These are phyloP conservation scores for Brachyopa scutellaris DNA, from an alignment of 2,888 invertebrate species.

Conservation along the genomic window DNA sequence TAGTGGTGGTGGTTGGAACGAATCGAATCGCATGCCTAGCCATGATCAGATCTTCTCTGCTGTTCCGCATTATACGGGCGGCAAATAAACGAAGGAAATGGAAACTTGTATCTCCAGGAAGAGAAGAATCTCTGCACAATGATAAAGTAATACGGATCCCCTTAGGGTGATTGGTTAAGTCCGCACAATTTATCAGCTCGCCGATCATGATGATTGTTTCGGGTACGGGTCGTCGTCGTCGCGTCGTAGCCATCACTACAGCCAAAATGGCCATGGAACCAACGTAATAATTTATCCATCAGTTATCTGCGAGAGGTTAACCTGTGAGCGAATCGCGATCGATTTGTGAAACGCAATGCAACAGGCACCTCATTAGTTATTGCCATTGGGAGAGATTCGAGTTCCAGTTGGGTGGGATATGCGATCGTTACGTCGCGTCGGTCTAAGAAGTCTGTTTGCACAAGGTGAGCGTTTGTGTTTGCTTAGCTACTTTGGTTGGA, in stretches of 20 bases:
- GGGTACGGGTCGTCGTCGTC: constrained; percentile 31
- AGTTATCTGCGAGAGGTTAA: constrained; percentile 65
- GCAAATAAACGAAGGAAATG: constrained; percentile 31
- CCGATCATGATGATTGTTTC: constrained; percentile 71
- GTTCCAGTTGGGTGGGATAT: neutral
- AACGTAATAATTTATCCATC: constrained; percentile 69
- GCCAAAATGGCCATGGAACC: constrained; percentile 20
- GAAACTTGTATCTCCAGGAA: constrained; percentile 37
- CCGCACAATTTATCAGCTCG: constrained; percentile 69
- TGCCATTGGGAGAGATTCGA: constrained; percentile 47
- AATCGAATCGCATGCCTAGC: constrained; percentile 63
- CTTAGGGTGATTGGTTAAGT: constrained; percentile 64
- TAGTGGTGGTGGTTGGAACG: constrained; percentile 26
- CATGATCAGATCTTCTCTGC: constrained; percentile 43
- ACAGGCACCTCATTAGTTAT: constrained; percentile 70
- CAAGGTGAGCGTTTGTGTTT: constrained; percentile 48
- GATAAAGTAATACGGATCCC: constrained; percentile 71
- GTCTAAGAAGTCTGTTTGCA: constrained; percentile 63
- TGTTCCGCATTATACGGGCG: constrained; percentile 54
- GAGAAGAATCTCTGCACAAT: constrained; percentile 15
- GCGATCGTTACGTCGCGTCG: constrained; percentile 16
- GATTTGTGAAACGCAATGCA: constrained; percentile 70
- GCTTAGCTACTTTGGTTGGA: constrained; percentile 30
- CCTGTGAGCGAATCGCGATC: constrained; percentile 69
- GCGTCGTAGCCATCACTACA: neutral